These are phyloP conservation scores for Capreolus pygargus DNA, from an alignment of 2,113 vertebrate genomes.

Conservation along the genomic window DNA sequence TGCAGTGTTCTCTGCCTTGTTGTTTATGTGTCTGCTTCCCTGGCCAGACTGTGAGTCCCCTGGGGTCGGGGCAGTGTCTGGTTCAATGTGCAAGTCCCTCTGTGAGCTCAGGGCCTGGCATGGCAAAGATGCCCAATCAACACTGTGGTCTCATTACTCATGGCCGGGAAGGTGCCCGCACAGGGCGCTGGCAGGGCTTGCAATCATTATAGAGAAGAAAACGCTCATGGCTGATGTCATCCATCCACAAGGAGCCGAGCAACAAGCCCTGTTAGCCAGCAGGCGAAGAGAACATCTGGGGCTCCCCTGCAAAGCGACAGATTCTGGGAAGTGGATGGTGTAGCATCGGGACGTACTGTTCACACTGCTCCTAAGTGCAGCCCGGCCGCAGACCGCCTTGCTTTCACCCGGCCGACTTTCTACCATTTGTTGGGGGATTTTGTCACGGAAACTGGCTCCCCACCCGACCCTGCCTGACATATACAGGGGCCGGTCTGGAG, in stretches of 20 bases:
- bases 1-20: neutral
- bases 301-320: neutral
- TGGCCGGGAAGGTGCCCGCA: neutral
- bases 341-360: neutral
- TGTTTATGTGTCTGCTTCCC: neutral
- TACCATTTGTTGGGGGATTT: neutral
- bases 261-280: neutral
- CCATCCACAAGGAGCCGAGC: rapidly evolving
- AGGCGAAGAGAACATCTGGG: neutral
- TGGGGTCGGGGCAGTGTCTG: neutral
- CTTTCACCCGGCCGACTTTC: neutral
- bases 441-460: neutral
- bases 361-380: neutral
- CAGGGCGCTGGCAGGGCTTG: neutral
- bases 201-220: neutral
- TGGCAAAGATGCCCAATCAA: neutral
- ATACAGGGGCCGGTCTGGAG: neutral
- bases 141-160: neutral
- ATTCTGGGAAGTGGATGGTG: neutral
- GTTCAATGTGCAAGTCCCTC: neutral
- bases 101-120: neutral
- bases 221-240: neutral
- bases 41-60: neutral
- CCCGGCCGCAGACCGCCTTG: neutral
- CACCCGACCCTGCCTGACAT: neutral